Evolutionary conservation across 2,888 invertebrate genomes (phyloP).

Genomic region (Dicranocentrus wangi): DNA sequence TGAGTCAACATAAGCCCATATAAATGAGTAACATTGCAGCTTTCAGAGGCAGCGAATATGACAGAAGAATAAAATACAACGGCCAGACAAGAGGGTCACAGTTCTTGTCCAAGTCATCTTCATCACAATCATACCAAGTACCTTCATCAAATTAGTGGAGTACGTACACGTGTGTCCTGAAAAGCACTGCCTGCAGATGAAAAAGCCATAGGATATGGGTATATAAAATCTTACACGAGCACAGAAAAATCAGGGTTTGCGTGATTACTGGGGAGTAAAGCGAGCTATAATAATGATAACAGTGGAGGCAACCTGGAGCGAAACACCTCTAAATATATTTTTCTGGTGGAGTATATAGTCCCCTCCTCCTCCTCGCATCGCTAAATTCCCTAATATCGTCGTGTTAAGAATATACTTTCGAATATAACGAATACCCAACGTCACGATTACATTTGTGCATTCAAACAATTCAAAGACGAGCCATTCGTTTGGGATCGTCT

Average conservation of each 20-base stretch:
- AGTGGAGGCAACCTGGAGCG: conserved; percentile 52
- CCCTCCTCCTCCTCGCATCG: too few species aligned
- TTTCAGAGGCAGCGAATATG: neutral
- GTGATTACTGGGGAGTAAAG: conserved; percentile 51
- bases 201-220: neutral
- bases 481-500: too few species aligned
- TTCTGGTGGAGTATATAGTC: conserved; percentile 21
- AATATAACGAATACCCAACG: too few species aligned
- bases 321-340: conserved; percentile 35
- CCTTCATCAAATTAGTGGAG: conserved; percentile 40
- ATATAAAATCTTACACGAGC: neutral
- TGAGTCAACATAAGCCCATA: neutral
- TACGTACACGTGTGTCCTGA: conserved; percentile 29
- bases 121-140: conserved; percentile 52
- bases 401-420: too few species aligned
- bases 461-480: too few species aligned
- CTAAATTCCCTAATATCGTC: neutral
- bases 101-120: conserved; percentile 53
- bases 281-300: conserved; percentile 53
- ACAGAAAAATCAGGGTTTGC: conserved; percentile 25
- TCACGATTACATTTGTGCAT: too few species aligned
- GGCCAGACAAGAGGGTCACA: conserved; percentile 45
- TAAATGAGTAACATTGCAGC: too few species aligned
- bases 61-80: conserved; percentile 24
- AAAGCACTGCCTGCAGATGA: conserved; percentile 40